phyloP scores from a whole-genome alignment of 2,113 vertebrate species.

The Corythornis madagascariensis region DNA sequence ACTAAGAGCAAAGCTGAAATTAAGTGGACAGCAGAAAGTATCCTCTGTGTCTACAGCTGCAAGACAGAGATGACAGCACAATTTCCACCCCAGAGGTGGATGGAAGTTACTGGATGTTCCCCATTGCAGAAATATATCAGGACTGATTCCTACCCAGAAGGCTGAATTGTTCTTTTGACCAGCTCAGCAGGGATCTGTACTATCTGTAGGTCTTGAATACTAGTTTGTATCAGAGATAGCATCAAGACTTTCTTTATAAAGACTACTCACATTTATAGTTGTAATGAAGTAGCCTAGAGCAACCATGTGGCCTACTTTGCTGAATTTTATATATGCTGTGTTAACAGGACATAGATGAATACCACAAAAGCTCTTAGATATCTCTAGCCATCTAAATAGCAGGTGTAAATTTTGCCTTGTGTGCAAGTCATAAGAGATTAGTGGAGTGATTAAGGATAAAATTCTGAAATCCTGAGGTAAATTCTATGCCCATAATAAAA shows the following conservation, averaged over 20 bases:
- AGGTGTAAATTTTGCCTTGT: not conserved
- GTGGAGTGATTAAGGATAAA: not conserved
- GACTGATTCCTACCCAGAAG: not conserved
- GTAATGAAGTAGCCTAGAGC: not conserved
- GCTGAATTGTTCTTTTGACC: not conserved
- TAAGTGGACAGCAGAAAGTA: not conserved
- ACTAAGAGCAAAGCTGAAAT: not conserved
- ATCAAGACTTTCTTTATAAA: not conserved
- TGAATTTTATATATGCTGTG: not conserved
- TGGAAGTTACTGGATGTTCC: not conserved
- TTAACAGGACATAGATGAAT: not conserved
- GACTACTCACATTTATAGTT: not conserved
- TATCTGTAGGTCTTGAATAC: not conserved
- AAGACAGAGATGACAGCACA: not conserved
- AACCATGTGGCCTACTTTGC: not conserved
- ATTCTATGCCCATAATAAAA: not conserved
- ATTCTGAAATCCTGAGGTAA: not conserved
- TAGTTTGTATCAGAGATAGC: not conserved
- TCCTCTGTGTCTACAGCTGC: not conserved
- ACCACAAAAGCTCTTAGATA: not conserved
- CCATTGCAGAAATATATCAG: rapidly evolving
- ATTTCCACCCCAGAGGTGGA: not conserved
- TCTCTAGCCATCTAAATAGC: not conserved
- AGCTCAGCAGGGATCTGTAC: not conserved
- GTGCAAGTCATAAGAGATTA: not conserved